These are phyloP conservation scores for Speoplatyrhinus poulsoni DNA, from an alignment of 2,113 vertebrate species.

Conservation along the genomic window DNA sequence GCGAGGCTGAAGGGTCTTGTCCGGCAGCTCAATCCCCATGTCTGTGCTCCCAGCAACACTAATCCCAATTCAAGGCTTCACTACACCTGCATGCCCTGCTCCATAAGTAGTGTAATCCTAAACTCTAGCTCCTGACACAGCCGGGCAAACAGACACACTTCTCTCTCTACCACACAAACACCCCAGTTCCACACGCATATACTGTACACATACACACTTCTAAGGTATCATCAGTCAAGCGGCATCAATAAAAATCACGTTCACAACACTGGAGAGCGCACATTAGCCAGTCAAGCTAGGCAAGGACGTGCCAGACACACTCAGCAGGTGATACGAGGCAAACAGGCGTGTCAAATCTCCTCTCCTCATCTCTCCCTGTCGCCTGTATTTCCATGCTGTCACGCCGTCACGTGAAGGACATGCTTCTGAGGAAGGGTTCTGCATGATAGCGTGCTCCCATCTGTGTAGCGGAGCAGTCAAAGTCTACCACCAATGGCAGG, in stretches of 20 bases:
- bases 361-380: constrained; percentile 28
- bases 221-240: constrained; percentile 6
- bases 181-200: constrained; percentile 2
- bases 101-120: constrained; percentile 46
- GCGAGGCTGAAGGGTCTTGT: constrained; percentile 23
- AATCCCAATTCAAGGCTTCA: constrained; percentile 60
- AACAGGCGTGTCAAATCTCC: constrained; percentile 37
- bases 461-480: too few relatives aligned
- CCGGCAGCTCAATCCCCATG: constrained; percentile 35
- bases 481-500: neutral
- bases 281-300: constrained; percentile 14
- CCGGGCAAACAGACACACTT: constrained; percentile 1
- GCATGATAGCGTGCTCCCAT: neutral
- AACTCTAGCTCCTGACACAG: constrained; percentile 19
- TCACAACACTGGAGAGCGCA: constrained; percentile 16
- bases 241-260: neutral
- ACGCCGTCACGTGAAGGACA: constrained; percentile 7
- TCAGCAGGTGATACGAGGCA: constrained; percentile 32
- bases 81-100: constrained; percentile 45
- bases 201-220: neutral
- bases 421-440: neutral
- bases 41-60: constrained; percentile 42
- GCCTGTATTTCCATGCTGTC: constrained; percentile 6
- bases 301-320: constrained; percentile 48
- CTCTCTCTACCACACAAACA: constrained; percentile 12